A percentile compares a stretch with the other conserved stretches of the same genome.
phyloP scores from a whole-genome alignment of 2,113 vertebrate species.

The Cynopterus brachyotis region DNA sequence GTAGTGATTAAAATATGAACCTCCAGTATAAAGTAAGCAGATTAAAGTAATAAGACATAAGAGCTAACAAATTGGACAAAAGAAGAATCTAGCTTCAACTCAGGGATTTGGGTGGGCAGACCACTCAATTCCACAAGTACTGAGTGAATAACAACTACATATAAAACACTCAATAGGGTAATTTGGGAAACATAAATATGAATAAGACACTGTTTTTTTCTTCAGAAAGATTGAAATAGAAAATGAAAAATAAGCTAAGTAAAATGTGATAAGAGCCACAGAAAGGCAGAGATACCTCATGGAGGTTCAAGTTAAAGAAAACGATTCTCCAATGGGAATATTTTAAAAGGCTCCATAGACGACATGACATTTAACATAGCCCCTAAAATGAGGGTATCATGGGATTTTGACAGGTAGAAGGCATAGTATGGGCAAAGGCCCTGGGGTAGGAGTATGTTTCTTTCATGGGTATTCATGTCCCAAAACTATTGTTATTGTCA shows the following conservation, averaged over 20 bases:
- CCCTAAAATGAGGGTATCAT: neutral
- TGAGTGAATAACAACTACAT: neutral
- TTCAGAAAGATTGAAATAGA: neutral
- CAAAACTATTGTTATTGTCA: neutral
- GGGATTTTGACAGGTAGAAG: neutral
- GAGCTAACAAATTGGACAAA: too few species aligned
- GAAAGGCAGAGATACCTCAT: neutral
- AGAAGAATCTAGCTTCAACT: neutral
- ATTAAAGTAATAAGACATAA: too few species aligned
- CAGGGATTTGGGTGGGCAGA: neutral
- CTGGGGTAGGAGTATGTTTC: neutral
- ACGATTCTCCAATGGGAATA: neutral
- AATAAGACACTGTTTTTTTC: neutral
- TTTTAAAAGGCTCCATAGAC: neutral
- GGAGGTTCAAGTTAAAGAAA: neutral
- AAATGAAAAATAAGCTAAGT: neutral
- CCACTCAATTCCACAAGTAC: neutral
- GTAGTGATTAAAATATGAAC: neutral
- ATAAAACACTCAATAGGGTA: neutral
- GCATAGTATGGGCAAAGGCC: neutral
- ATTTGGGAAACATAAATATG: neutral
- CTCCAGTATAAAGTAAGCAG: neutral
- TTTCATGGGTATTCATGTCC: neutral
- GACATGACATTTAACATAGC: neutral
- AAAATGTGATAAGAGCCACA: neutral